Base-by-base conservation (phyloP, 2,113 vertebrate genomes). In the Eurystomus gularis region DNA sequence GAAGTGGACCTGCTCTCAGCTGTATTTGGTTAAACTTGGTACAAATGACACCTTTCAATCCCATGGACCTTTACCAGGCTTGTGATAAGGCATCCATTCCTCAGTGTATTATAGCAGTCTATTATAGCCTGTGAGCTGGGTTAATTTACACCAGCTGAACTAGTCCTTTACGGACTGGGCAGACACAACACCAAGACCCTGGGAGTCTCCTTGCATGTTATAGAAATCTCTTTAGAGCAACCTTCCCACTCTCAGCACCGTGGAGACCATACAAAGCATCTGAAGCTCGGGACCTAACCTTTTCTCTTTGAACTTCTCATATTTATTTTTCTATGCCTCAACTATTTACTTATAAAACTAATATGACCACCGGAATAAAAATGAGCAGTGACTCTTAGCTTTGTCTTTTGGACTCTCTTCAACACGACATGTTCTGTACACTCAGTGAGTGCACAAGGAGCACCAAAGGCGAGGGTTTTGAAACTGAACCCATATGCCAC, bases 111-210 rank as follows among this genome's bases (percentile, higher is more conserved):
- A 52, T 48, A 86, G 79, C 64, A 90, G 81, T 77, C 81, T 82
- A 90, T 88, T 65, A 82, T 4, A 91, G 93, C 66, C 77, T 84
- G 81, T 31, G 54, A 95, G 52, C 86, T 89, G 28, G 60, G 91
- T 91, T 97, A 96, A 97, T 96, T 93, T 89, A 46, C 77, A 91
- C 91, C 96, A 96, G 94, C 86, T 96, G 96, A 94, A 49, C 73
- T 23, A 84, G 86, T 95, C 37, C 58, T 94, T 6, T 92, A 77
- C 58, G 16, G 58, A 57, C 78, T 57, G 70, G 62, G 61, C 94
- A 97, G 96, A 97, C 94, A 93, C 80, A 96, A 95, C 96, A 97
- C 78, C 44, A 65, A 39, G 84, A 80, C 70, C 81, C 77, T 85
- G 66, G 46, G 88, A 94, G 92, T 49, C 77, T 94, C 70, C 81